A percentile compares a stretch with the other conserved stretches of the same genome.
These are phyloP conservation scores for Hemiprocne comata DNA, from an alignment of 2,113 vertebrate species.

Conservation along the genomic window DNA sequence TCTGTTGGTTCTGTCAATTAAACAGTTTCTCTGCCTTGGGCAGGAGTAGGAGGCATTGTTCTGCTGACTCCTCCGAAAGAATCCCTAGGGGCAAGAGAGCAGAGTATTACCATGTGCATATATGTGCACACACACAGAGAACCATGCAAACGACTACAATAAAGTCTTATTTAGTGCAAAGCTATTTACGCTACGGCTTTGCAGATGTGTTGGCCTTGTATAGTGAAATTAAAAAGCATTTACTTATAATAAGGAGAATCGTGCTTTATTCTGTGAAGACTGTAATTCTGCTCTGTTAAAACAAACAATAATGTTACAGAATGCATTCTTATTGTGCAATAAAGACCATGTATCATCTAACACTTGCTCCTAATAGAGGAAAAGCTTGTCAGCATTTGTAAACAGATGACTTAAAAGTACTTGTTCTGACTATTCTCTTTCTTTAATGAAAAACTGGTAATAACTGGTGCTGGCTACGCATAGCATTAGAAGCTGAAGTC, in stretches of 20 bases:
- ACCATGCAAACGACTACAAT: not conserved
- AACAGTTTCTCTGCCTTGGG: conserved; percentile 98
- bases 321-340: not conserved
- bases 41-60: conserved; percentile 99
- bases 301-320: not conserved
- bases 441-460: not conserved
- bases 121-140: not conserved
- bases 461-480: not conserved
- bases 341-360: not conserved
- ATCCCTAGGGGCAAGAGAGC: conserved; percentile 82
- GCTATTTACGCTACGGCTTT: not conserved
- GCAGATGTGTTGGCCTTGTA: not conserved
- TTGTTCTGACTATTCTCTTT: not conserved
- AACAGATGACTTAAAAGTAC: not conserved
- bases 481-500: not conserved
- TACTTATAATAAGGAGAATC: not conserved
- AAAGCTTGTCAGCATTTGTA: not conserved
- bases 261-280: not conserved
- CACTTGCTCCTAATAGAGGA: not conserved
- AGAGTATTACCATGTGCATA: not conserved
- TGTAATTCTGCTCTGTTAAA: not conserved
- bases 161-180: not conserved
- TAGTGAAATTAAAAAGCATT: not conserved
- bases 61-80: conserved; percentile 98
- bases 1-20: conserved; percentile 99